Percentiles rank a stretch among this genome's conserved stretches.
Evolutionary conservation across 1,140 invertebrate genomes (phyloP).

Genomic region (Drosophila azteca): DNA sequence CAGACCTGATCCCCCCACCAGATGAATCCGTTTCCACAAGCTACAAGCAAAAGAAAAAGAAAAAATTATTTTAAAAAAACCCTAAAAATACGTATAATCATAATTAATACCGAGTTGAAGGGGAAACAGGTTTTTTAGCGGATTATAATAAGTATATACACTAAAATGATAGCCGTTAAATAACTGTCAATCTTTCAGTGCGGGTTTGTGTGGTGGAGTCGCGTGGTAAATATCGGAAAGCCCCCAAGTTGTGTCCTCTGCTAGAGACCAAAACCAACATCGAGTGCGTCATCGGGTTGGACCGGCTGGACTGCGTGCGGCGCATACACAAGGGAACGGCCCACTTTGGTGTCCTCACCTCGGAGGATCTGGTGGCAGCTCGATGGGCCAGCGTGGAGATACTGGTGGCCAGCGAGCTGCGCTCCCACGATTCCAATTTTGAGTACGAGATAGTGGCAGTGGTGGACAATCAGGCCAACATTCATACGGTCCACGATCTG

Average conservation of each 20-base stretch:
- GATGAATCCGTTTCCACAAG: slow-evolving; percentile 39
- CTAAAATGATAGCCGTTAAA: slow-evolving; percentile 9
- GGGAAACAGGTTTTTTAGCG: slow-evolving; percentile 29
- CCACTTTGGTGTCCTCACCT: slow-evolving; percentile 92
- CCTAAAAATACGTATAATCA: slow-evolving; percentile 33
- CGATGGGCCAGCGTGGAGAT: slow-evolving; percentile 87
- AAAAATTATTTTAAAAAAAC: not conserved
- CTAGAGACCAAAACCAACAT: slow-evolving; percentile 86
- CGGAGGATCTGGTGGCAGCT: slow-evolving; percentile 91
- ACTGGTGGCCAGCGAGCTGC: slow-evolving; percentile 88
- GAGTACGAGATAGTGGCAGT: slow-evolving; percentile 89
- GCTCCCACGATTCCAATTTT: slow-evolving; percentile 84
- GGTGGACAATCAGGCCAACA: slow-evolving; percentile 85
- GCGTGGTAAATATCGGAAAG: slow-evolving; percentile 85
- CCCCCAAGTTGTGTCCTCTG: slow-evolving; percentile 86
- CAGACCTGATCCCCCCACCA: too few relatives aligned
- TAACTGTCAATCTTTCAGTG: slow-evolving; percentile 83
- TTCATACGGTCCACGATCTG: slow-evolving; percentile 86
- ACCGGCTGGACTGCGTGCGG: slow-evolving; percentile 91
- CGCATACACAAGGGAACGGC: slow-evolving; percentile 89
- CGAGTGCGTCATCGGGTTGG: slow-evolving; percentile 87
- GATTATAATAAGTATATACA: not conserved
- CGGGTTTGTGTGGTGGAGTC: slow-evolving; percentile 88
- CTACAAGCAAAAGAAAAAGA: slow-evolving; percentile 24
- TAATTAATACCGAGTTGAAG: slow-evolving; percentile 24